phyloP scores from a whole-genome alignment of 1,140 invertebrate genomes.

The Sitophilus oryzae region DNA sequence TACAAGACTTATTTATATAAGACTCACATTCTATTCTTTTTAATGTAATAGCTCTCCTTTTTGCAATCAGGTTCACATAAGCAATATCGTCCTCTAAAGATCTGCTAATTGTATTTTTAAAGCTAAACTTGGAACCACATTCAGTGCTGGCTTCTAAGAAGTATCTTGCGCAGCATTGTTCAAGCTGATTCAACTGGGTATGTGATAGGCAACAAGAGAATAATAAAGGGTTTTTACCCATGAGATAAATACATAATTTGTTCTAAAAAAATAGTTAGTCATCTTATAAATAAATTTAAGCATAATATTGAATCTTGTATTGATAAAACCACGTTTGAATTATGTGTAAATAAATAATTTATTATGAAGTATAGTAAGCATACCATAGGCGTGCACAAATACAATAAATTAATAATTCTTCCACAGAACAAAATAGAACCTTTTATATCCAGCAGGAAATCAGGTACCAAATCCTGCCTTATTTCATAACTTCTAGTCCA shows the following conservation, averaged over 20 bases:
- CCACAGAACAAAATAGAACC: constrained; percentile 39
- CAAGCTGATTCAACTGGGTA: constrained; percentile 29
- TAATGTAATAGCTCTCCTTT: constrained; percentile 34
- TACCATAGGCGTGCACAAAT: constrained; percentile 37
- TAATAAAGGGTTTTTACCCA: constrained; percentile 31
- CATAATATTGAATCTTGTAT: too few relatives aligned
- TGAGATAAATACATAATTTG: constrained; percentile 33
- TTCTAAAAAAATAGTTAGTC: constrained; percentile 28
- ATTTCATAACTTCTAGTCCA: constrained; percentile 39
- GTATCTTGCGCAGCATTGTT: constrained; percentile 33
- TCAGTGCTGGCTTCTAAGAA: constrained; percentile 34
- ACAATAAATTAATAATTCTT: constrained; percentile 40
- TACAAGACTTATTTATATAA: not conserved
- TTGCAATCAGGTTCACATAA: constrained; percentile 31
- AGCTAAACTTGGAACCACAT: constrained; percentile 33
- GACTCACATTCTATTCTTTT: constrained; percentile 37
- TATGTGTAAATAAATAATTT: not conserved
- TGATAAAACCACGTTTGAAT: too few relatives aligned
- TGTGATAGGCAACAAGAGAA: constrained; percentile 37
- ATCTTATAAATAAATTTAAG: too few relatives aligned
- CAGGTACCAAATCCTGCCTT: constrained; percentile 36
- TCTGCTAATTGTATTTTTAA: constrained; percentile 24
- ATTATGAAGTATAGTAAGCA: constrained; percentile 17
- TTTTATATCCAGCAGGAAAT: constrained; percentile 38
- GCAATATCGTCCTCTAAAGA: constrained; percentile 19